phyloP scores from a whole-genome alignment of 1,140 invertebrate species.

The Elymnias hypermnestra region DNA sequence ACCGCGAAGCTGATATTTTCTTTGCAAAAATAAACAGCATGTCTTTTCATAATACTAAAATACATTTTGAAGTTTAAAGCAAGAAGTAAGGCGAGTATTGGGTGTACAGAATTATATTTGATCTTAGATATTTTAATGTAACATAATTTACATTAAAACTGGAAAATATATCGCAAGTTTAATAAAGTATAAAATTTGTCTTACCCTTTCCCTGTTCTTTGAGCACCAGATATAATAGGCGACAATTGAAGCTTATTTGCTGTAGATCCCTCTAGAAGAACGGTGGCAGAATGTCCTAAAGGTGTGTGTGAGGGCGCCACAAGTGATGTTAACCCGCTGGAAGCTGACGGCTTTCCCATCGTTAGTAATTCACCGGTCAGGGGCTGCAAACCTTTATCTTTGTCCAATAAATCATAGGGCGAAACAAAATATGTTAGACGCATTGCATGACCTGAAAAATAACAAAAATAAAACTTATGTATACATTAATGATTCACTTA shows the following conservation, averaged over 20 bases:
- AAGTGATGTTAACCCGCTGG: slow-evolving; percentile 44
- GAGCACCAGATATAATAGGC: slow-evolving; percentile 86
- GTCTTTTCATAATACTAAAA: no score
- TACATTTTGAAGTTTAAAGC: no score
- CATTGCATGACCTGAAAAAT: slow-evolving; percentile 88
- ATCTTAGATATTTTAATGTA: no score
- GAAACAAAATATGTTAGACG: slow-evolving; percentile 96
- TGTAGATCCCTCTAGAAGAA: slow-evolving; percentile 92
- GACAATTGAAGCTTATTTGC: slow-evolving; percentile 91
- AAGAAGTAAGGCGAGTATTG: no score
- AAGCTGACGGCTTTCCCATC: slow-evolving; percentile 68
- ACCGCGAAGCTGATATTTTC: no score
- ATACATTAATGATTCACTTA: background rate
- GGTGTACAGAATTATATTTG: no score
- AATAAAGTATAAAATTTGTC: background rate
- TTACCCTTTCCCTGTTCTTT: slow-evolving; percentile 86
- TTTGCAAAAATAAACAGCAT: no score
- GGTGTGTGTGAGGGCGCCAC: slow-evolving; percentile 48
- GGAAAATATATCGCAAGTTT: no score
- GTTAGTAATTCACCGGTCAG: slow-evolving; percentile 82
- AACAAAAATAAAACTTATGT: background rate
- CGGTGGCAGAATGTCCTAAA: slow-evolving; percentile 90
- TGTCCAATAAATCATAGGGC: slow-evolving; percentile 93
- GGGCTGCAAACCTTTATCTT: slow-evolving; percentile 83
- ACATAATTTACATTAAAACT: no score